These are phyloP conservation scores for Stichopus chloronotus DNA, from an alignment of 35 echinoderm and acorn worm genomes.

Conservation along the genomic window DNA sequence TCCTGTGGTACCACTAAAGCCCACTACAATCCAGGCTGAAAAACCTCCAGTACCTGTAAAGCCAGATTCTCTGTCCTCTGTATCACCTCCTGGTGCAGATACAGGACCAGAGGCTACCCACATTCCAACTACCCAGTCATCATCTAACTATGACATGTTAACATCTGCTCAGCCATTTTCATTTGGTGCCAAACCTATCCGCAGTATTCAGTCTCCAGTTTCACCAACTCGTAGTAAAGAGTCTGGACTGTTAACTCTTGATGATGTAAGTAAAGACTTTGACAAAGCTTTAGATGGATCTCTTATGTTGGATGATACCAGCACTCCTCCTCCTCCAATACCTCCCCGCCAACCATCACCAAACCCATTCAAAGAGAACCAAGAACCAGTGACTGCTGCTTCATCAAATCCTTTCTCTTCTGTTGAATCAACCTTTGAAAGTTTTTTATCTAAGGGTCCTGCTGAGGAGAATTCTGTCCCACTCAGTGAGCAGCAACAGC, in stretches of 20 bases:
- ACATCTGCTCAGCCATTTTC: slow-evolving; percentile 68
- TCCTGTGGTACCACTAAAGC: neutral
- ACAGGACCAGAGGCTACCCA: neutral
- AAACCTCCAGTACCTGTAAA: slow-evolving; percentile 42
- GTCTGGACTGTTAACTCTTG: slow-evolving; percentile 61
- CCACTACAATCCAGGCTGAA: neutral
- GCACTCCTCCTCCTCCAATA: slow-evolving; percentile 12
- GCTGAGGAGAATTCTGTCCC: neutral
- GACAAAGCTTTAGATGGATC: slow-evolving; percentile 69
- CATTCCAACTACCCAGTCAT: neutral
- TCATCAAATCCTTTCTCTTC: slow-evolving; percentile 80
- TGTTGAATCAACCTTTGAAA: neutral
- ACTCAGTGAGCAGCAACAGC: neutral
- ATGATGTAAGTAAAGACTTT: slow-evolving; percentile 77
- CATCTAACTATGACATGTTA: slow-evolving; percentile 20
- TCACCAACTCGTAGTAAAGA: slow-evolving; percentile 35
- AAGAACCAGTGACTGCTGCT: neutral
- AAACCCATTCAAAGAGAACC: slow-evolving; percentile 78
- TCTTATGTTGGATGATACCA: neutral
- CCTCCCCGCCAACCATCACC: slow-evolving; percentile 84
- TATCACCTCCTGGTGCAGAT: neutral
- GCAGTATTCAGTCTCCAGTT: slow-evolving; percentile 69
- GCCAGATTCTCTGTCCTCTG: slow-evolving; percentile 40
- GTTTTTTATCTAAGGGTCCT: neutral
- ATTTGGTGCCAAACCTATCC: slow-evolving; percentile 42